phyloP scores from a whole-genome alignment of 1,140 invertebrate genomes.

The Drosophila murphyi region DNA sequence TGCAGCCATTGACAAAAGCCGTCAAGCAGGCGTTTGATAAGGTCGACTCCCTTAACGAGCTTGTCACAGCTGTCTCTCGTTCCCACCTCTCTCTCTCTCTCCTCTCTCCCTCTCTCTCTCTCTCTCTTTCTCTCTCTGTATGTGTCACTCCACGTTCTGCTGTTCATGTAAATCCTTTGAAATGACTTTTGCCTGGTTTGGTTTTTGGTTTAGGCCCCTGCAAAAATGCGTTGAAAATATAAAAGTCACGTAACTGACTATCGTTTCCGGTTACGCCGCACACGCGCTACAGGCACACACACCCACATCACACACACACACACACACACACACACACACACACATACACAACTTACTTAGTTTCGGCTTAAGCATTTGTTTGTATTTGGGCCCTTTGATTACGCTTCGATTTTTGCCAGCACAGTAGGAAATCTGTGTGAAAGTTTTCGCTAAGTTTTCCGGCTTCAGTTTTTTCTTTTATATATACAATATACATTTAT shows the following conservation, averaged over 20 bases:
- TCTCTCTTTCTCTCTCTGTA: neutral
- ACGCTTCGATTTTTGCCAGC: slow-evolving; percentile 72
- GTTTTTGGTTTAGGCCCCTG: neutral
- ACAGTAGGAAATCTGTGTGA: slow-evolving; percentile 45
- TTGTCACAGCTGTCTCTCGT: slow-evolving; percentile 14
- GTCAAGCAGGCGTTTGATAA: slow-evolving; percentile 1
- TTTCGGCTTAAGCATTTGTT: slow-evolving; percentile 73
- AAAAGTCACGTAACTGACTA: slow-evolving; percentile 79
- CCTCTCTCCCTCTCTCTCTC: neutral
- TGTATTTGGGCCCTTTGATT: slow-evolving; percentile 77
- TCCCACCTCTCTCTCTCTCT: neutral
- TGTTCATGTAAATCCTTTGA: slow-evolving; percentile 39
- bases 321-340: slow-evolving; percentile 9
- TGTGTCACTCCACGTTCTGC: neutral
- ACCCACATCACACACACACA: slow-evolving; percentile 11
- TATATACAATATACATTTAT: slow-evolving; percentile 11
- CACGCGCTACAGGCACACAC: slow-evolving; percentile 56
- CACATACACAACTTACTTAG: slow-evolving; percentile 47
- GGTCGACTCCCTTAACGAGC: slow-evolving; percentile 26
- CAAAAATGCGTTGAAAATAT: slow-evolving; percentile 79
- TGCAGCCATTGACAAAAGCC: slow-evolving; percentile 20
- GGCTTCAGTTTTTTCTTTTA: slow-evolving; percentile 31
- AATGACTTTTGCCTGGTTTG: slow-evolving; percentile 23
- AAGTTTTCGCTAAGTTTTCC: slow-evolving; percentile 62
- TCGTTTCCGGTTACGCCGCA: slow-evolving; percentile 69